phyloP scores from a whole-genome alignment of 1,140 invertebrate species.

The Calycopis cecrops region DNA sequence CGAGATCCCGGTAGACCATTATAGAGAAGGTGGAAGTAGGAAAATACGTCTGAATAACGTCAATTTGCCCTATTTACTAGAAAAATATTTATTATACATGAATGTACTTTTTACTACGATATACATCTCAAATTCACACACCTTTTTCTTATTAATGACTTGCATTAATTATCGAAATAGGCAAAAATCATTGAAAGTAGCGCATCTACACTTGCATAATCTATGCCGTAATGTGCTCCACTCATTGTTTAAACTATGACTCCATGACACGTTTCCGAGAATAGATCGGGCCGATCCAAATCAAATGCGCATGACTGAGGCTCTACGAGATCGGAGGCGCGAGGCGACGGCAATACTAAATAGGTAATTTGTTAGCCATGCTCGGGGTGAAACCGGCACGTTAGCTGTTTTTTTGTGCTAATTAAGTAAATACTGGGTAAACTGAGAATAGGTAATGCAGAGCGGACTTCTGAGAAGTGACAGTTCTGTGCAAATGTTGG shows the following conservation, averaged over 20 bases:
- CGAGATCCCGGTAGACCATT: too few species aligned
- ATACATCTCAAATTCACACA: too few species aligned
- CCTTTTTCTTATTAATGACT: too few species aligned
- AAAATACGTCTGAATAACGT: too few species aligned
- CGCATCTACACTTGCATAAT: slow-evolving; percentile 11
- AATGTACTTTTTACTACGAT: too few species aligned
- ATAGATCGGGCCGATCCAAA: slow-evolving; percentile 59
- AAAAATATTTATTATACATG: too few species aligned
- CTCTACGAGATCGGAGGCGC: slow-evolving; percentile 44
- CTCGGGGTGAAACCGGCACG: neutral
- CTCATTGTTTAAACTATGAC: slow-evolving; percentile 65
- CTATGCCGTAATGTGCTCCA: slow-evolving; percentile 34
- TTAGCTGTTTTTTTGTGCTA: slow-evolving; percentile 6
- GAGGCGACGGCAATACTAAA: slow-evolving; percentile 45
- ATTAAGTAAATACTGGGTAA: slow-evolving; percentile 3
- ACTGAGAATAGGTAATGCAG: neutral
- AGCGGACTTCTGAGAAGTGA: too few species aligned
- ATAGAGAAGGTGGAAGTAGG: too few species aligned
- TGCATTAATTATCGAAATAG: too few species aligned
- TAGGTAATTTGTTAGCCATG: slow-evolving; percentile 36
- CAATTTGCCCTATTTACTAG: too few species aligned
- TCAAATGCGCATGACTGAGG: slow-evolving; percentile 48
- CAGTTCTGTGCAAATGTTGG: too few species aligned
- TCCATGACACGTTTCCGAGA: slow-evolving; percentile 59
- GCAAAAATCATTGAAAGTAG: too few species aligned